These are phyloP conservation scores for Tenebrio molitor DNA, from an alignment of 1,140 invertebrate species.

Conservation along the genomic window DNA sequence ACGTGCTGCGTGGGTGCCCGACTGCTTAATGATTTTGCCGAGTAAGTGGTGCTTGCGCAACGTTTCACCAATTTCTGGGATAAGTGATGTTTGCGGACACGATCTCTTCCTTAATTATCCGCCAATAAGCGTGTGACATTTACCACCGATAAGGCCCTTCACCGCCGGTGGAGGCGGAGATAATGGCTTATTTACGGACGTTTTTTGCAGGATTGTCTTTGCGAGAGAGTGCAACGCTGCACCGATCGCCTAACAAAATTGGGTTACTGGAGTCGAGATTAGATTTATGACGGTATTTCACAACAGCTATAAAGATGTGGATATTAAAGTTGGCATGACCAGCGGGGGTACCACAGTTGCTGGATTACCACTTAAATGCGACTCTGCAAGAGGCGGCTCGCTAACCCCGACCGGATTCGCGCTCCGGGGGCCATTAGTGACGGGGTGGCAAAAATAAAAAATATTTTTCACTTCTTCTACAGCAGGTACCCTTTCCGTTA, in stretches of 20 bases:
- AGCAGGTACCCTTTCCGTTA: too few relatives aligned
- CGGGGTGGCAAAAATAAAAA: too few relatives aligned
- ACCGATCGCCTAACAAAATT: not conserved
- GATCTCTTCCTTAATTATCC: constrained; percentile 12
- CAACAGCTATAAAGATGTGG: too few relatives aligned
- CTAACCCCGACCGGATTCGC: too few relatives aligned
- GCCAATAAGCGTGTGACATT: constrained; percentile 7
- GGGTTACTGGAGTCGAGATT: not conserved
- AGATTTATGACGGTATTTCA: not conserved
- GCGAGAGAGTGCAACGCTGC: constrained; percentile 2
- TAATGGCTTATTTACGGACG: not conserved
- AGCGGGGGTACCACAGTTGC: too few relatives aligned
- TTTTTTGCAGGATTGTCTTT: not conserved
- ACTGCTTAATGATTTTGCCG: constrained; percentile 29
- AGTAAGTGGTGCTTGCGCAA: constrained; percentile 22
- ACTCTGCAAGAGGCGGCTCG: too few relatives aligned
- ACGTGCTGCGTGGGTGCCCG: constrained; percentile 44
- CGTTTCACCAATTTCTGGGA: constrained; percentile 15
- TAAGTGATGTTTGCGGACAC: too few relatives aligned
- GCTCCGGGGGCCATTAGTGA: too few relatives aligned
- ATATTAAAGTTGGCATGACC: too few relatives aligned
- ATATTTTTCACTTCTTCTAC: too few relatives aligned
- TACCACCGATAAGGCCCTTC: constrained; percentile 23
- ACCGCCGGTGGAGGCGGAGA: not conserved
- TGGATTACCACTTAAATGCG: too few relatives aligned